A percentile compares a stretch with the other conserved stretches of the same genome.
These are phyloP conservation scores for Prosopocoilus inquinatus DNA, from an alignment of 2,888 invertebrate genomes.

Conservation along the genomic window DNA sequence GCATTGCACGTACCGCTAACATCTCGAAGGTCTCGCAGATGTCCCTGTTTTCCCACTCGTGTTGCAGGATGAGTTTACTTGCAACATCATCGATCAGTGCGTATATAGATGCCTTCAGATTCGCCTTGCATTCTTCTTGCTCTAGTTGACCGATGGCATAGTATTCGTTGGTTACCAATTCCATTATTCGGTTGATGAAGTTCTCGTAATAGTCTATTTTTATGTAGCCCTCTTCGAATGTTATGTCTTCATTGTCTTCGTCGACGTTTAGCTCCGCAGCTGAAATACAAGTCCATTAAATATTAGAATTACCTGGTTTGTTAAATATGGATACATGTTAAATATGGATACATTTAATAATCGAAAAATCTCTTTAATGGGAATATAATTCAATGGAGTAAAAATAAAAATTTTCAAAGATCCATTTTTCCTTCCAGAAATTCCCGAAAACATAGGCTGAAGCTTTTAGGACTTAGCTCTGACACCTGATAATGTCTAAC, in stretches of 20 bases:
- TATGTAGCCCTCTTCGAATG: constrained; percentile 60
- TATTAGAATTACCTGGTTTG: too few species aligned
- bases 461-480: too few species aligned
- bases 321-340: too few species aligned
- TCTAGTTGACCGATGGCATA: constrained; percentile 64
- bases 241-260: constrained; percentile 51
- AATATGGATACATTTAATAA: too few species aligned
- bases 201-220: constrained; percentile 62
- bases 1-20: constrained; percentile 66
- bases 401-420: too few species aligned
- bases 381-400: too few species aligned
- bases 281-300: too few species aligned
- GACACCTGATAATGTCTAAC: too few species aligned
- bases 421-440: too few species aligned
- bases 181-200: constrained; percentile 60
- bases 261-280: constrained; percentile 32
- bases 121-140: constrained; percentile 62
- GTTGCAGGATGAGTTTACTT: constrained; percentile 60
- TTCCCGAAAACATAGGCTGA: too few species aligned
- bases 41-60: constrained; percentile 63
- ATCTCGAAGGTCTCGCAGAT: constrained; percentile 72
- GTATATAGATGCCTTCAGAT: constrained; percentile 59
- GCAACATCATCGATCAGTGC: constrained; percentile 63
- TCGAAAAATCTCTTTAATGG: too few species aligned
- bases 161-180: constrained; percentile 65